Evolutionary conservation across 2,888 invertebrate genomes (phyloP).

Genomic region (Corbicula japonica): DNA sequence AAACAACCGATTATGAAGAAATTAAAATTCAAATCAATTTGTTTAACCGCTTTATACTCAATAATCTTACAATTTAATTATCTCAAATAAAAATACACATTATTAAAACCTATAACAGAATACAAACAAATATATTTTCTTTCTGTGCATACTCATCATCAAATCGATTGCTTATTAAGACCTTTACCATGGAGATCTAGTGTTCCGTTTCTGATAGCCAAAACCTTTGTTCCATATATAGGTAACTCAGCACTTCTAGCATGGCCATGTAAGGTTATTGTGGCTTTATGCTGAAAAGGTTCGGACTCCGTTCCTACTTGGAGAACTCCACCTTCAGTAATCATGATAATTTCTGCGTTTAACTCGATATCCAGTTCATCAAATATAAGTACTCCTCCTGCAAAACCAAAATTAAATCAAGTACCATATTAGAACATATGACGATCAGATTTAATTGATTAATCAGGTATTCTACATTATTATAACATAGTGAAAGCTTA

Average conservation of each 20-base stretch:
- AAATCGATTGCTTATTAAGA: neutral
- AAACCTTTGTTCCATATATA: slow-evolving; percentile 83
- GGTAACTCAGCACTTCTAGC: slow-evolving; percentile 81
- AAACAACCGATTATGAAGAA: too few species aligned
- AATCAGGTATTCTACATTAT: too few species aligned
- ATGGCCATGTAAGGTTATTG: slow-evolving; percentile 82
- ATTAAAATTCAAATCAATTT: too few species aligned
- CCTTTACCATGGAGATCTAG: slow-evolving; percentile 82
- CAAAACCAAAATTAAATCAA: too few species aligned
- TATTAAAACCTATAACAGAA: too few species aligned
- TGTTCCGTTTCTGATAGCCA: slow-evolving; percentile 83
- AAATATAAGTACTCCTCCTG: slow-evolving; percentile 79
- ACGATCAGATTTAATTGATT: too few species aligned
- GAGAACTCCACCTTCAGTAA: slow-evolving; percentile 82
- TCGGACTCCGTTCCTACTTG: slow-evolving; percentile 83
- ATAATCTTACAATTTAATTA: too few species aligned
- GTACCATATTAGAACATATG: too few species aligned
- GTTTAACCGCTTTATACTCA: too few species aligned
- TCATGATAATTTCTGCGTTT: slow-evolving; percentile 83
- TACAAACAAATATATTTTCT: too few species aligned
- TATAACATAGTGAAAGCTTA: too few species aligned
- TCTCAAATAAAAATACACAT: too few species aligned
- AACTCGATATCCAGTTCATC: slow-evolving; percentile 82
- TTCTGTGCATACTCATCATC: neutral
- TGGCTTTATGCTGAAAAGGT: slow-evolving; percentile 82